Evolutionary conservation across 2,888 invertebrate genomes (phyloP), one percentile per base, ranked within the genome.

Genomic region (Hemistola chrysoprasaria): DNA sequence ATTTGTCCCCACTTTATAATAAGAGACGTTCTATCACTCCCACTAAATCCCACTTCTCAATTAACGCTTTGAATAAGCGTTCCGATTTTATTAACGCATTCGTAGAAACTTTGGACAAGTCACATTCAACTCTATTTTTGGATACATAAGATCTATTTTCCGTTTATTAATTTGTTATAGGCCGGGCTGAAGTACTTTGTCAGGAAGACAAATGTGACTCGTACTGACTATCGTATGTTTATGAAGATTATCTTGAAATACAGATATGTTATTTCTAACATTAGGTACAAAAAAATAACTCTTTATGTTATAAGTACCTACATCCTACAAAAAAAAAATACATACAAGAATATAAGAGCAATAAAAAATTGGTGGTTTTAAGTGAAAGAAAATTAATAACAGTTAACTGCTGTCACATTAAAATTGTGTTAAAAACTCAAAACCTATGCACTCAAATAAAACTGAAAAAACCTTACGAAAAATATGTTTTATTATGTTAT

Each of bases 171-270:
- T 29, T 59, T 3, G 29, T 11, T 16, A 39, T 50, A 49, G 55
- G 56, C 46, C 49, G 38, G 50, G 56, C 64, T 62, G 69, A 72
- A 71, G 67, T 71, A 70, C 75, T 71, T 68, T 70, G 71, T 73
- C 70, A 63, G 57, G 30, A 62, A 72, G 71, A 76, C 71, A 76
- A 75, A 76, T 74, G 72, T 71, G 59, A 54, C 67, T 65, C 64
- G 71, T 71, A 64, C 21, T 37, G 31, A 32, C 11, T 39, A 31
- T 24, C 34, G 6, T 25, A 25, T 23, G 23, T 43, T 40, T 46
- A 26, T 26, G 0, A 8, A 8, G 22, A 9, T 1, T 22, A 11
- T 30, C 6, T 8, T 29, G 9, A 11, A 23, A 20, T 16, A n/a
- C 8, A 35, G 30, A 27, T 24, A 8, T 35, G 22, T 10, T 22